Percentiles rank a stretch among this genome's conserved stretches.
These are phyloP conservation scores for Colletes latitarsis DNA, from an alignment of 1,140 invertebrate species.

Conservation along the genomic window DNA sequence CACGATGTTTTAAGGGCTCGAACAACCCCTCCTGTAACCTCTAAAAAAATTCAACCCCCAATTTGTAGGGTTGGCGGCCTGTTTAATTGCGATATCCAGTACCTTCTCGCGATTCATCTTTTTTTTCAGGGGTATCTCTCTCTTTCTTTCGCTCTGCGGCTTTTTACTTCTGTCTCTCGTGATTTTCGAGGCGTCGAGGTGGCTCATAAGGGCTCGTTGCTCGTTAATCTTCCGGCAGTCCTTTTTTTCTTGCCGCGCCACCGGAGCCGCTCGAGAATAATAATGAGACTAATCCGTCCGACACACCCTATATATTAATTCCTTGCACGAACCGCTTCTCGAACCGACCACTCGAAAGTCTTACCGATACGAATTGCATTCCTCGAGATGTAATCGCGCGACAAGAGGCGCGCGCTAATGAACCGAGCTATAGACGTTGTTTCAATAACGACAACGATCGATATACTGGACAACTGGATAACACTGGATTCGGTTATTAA, in stretches of 20 bases:
- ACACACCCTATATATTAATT: constrained; percentile 72
- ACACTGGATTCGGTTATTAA: not conserved
- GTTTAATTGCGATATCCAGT: constrained; percentile 79
- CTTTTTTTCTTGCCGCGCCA: constrained; percentile 46
- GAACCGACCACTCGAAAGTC: constrained; percentile 50
- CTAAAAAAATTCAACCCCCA: constrained; percentile 77
- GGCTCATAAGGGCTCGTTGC: constrained; percentile 59
- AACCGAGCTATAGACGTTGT: not conserved
- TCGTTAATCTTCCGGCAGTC: constrained; percentile 71
- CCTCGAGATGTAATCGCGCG: constrained; percentile 22
- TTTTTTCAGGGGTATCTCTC: constrained; percentile 40
- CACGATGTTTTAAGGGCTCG: constrained; percentile 65
- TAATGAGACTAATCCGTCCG: constrained; percentile 73
- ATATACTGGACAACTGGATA: not conserved
- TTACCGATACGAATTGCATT: constrained; percentile 43
- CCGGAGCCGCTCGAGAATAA: constrained; percentile 66
- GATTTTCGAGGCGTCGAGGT: constrained; percentile 63
- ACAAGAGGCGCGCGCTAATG: constrained; percentile 6
- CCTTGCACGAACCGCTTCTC: constrained; percentile 51
- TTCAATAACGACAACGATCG: too few relatives aligned
- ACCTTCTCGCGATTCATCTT: constrained; percentile 67
- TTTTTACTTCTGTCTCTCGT: constrained; percentile 36
- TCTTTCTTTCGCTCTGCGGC: constrained; percentile 1
- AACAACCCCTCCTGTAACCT: constrained; percentile 41
- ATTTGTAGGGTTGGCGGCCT: constrained; percentile 74